Conservation (phyloP, 2,113 vertebrate genomes). For the Paedocypris sp. region DNA sequence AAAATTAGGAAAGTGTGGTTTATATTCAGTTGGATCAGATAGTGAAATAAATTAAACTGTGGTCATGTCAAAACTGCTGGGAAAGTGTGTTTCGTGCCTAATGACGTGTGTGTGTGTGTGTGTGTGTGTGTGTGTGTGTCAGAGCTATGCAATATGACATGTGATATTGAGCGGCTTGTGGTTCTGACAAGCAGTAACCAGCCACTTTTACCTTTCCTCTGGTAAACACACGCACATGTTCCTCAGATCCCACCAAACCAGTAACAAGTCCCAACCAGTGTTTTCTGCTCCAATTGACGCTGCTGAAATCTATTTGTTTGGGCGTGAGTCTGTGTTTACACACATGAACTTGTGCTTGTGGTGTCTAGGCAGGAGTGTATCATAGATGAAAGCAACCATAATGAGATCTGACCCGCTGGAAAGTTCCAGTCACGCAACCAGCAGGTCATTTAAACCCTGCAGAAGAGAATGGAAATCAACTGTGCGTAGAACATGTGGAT, state of each 20-base stretch:
- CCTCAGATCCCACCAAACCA: not conserved
- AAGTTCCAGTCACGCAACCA: not conserved
- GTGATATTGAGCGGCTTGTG: not conserved
- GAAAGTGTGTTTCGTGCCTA: not conserved
- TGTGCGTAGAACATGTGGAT: too few relatives aligned
- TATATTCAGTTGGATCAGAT: not conserved
- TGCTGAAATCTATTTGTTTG: not conserved
- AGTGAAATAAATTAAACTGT: not conserved
- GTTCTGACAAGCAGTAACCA: not conserved
- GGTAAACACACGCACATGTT: not conserved
- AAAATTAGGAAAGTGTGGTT: slow-evolving; percentile 3
- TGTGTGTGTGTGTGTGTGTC: not conserved
- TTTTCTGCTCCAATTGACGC: not conserved
- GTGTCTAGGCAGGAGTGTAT: not conserved
- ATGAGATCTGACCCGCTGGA: not conserved
- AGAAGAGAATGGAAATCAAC: not conserved
- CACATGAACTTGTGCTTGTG: not conserved
- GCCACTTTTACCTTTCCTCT: not conserved
- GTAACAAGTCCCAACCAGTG: not conserved
- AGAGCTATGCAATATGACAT: too few relatives aligned
- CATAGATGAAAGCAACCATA: not conserved
- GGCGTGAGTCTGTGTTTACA: not conserved
- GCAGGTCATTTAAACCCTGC: not conserved
- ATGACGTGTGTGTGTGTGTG: not conserved
- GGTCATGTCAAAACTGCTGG: not conserved